phyloP scores from a whole-genome alignment of 2,797 vertebrate genomes.

The Danio choprae region DNA sequence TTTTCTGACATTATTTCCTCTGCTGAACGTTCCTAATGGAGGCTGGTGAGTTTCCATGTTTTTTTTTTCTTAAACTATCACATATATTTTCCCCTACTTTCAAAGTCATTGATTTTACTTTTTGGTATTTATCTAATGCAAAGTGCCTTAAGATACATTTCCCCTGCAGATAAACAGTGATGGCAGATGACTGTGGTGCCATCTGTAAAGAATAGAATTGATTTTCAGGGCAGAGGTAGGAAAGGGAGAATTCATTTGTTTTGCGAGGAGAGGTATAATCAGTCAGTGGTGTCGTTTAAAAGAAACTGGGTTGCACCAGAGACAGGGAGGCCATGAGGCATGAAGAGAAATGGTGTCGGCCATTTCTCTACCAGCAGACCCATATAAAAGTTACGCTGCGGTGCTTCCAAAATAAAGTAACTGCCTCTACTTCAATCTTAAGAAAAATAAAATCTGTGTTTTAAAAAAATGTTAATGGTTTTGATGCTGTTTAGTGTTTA shows the following conservation, averaged over 20 bases:
- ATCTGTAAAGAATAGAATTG: conserved; percentile 76
- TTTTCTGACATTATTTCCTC: background rate
- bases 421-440: conserved; percentile 34
- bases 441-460: background rate
- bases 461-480: background rate
- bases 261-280: conserved; percentile 80
- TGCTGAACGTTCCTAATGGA: background rate
- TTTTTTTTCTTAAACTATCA: conserved; percentile 13
- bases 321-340: conserved; percentile 61
- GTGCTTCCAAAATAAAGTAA: conserved; percentile 31
- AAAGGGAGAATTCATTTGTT: conserved; percentile 76
- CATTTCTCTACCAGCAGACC: conserved; percentile 53
- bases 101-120: conserved; percentile 44
- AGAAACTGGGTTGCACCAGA: conserved; percentile 69
- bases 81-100: conserved; percentile 34
- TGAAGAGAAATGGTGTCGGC: conserved; percentile 59
- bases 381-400: conserved; percentile 49
- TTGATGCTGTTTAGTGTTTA: background rate
- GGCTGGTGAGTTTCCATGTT: background rate
- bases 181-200: conserved; percentile 64
- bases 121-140: conserved; percentile 54
- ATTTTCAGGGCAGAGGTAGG: conserved; percentile 75
- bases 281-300: conserved; percentile 78
- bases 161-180: conserved; percentile 55
- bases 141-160: conserved; percentile 57